Conservation (phyloP, 2,113 vertebrate genomes). For the Vanacampus margaritifer region DNA sequence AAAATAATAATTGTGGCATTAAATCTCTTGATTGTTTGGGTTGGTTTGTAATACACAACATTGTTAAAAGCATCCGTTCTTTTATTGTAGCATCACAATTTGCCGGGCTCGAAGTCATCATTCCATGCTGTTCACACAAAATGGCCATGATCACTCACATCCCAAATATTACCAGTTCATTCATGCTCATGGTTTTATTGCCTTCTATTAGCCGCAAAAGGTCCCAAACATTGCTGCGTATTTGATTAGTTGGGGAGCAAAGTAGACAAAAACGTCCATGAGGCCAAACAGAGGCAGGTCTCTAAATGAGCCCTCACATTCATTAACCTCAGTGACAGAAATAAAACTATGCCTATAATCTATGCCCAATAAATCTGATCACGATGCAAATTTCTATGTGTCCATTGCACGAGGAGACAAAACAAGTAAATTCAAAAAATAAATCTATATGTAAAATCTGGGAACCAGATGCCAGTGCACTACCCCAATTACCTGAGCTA, state of each 20-base stretch:
- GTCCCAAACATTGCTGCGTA: background rate
- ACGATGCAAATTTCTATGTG: conserved; percentile 28
- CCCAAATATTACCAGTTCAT: conserved; percentile 17
- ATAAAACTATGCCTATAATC: conserved; percentile 25
- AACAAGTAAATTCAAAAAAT: conserved; percentile 7
- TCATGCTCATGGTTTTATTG: conserved; percentile 14
- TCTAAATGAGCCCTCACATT: conserved; percentile 6
- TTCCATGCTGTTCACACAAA: conserved; percentile 56
- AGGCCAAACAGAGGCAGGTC: background rate
- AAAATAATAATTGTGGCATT: background rate
- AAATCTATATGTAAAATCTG: conserved; percentile 25
- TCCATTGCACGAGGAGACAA: conserved; percentile 35
- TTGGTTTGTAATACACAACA: background rate
- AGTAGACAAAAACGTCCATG: background rate
- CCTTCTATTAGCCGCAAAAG: conserved; percentile 27
- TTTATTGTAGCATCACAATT: conserved; percentile 60
- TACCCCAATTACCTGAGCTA: conserved; percentile 63
- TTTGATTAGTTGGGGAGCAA: conserved; percentile 6
- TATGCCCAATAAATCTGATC: conserved; percentile 38
- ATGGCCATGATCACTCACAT: conserved; percentile 32
- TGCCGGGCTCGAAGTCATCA: conserved; percentile 65
- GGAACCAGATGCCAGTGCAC: conserved; percentile 51
- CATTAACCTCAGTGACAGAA: conserved; percentile 11
- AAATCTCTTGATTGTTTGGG: background rate
- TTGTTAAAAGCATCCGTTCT: conserved; percentile 60